Base-by-base conservation (phyloP, 2,888 invertebrate species). In the Scrobipalpa atriplicella region DNA sequence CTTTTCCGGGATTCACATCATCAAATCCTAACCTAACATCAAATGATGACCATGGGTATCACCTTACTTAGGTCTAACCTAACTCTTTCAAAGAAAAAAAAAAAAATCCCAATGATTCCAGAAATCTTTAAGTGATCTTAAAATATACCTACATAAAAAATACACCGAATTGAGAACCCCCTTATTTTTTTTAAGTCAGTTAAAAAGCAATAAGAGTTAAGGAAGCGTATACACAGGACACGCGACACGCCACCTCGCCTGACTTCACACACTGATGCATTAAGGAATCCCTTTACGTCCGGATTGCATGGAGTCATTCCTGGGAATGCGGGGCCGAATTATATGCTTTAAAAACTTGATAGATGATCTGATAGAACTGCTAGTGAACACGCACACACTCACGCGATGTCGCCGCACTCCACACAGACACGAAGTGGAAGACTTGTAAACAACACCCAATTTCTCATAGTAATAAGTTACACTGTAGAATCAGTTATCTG, bases 231-330 rank as follows among this genome's bases (percentile, higher is more conserved):
- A 47, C 47, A 47, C 47, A 41, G 61, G 61, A 2, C 38, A 61
- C 11, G 41, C 47, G 19, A 13, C 75, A 75, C 75, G 75, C 64
- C 69, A 75, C 64, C 64, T 73, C 65, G 73, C 75, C 69, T 75
- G 75, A 64, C 69, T 19, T 36, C 67, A 39, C 64, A 36, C 68
- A 68, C 65, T 71, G 66, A 69, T 69, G 69, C 68, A 66, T 68
- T 38, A 38, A 66, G 51, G 19, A 62, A 19, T 62, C 43, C 18
- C 51, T 60, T 51, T 64, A 64, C 63, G 51, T 64, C 62, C 51
- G 51, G 56, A 38, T 60, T 62, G 62, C 66, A 66, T 52, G 62
- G 66, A 61, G 66, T 61, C 66, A 62, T 52, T 47, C 62, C 29
- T 36, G 21, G 10, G 38, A 29, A 61, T 29, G 56, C 56, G 43